Evolutionary conservation across 2,797 vertebrate genomes (phyloP).

Genomic region (Phoebastria nigripes): DNA sequence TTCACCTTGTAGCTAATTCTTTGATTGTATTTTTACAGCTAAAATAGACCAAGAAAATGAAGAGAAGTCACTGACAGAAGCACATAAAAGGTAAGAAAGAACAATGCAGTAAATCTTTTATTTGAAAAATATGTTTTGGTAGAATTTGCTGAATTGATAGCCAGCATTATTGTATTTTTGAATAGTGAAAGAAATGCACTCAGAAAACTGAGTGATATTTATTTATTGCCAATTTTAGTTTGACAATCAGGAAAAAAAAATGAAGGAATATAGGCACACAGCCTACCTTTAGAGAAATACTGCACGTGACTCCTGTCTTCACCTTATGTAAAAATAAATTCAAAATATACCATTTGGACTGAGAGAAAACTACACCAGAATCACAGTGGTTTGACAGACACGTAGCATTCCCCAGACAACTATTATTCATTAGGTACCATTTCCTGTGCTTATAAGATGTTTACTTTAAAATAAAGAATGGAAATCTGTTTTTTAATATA

Average conservation of each 20-base stretch:
- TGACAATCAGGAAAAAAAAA: not conserved
- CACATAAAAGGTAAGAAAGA: constrained; percentile 87
- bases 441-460: not conserved
- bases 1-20: not conserved
- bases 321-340: not conserved
- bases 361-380: not conserved
- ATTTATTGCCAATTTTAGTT: not conserved
- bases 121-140: not conserved
- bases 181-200: not conserved
- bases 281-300: not conserved
- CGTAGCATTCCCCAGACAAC: not conserved
- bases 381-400: not conserved
- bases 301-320: not conserved
- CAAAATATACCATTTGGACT: not conserved
- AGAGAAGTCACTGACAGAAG: constrained; percentile 83
- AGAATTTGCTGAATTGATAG: not conserved
- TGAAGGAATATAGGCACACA: not conserved
- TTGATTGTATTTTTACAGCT: constrained; percentile 73
- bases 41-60: constrained; percentile 89
- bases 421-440: not conserved
- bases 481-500: not conserved
- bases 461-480: not conserved
- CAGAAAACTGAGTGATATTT: not conserved
- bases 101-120: not conserved
- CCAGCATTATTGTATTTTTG: not conserved